These are phyloP conservation scores for Stomatorhinus ivindoensis DNA, from an alignment of 2,113 vertebrate species.

Conservation along the genomic window DNA sequence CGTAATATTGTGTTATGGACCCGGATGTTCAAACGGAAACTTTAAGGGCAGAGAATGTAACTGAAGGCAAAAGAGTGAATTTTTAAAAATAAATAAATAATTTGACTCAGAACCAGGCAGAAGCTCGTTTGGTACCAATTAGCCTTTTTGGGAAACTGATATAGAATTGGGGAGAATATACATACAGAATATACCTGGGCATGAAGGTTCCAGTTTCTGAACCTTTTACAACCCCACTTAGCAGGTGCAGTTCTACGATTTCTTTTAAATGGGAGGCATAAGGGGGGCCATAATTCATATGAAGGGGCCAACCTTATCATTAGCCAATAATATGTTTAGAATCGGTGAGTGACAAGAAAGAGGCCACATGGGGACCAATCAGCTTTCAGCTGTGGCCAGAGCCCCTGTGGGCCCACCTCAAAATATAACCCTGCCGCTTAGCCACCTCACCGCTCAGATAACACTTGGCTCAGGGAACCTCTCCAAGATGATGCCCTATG, in stretches of 20 bases:
- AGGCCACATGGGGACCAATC: background rate
- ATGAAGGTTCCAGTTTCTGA: background rate
- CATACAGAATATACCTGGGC: background rate
- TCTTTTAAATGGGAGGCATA: background rate
- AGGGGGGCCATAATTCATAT: background rate
- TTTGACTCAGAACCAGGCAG: background rate
- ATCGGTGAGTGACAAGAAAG: background rate
- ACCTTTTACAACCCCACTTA: background rate
- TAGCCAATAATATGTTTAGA: background rate
- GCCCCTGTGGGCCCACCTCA: background rate
- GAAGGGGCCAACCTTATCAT: background rate
- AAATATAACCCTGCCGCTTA: background rate
- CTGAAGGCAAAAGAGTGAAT: background rate
- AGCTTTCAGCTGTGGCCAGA: background rate
- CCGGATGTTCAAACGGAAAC: background rate
- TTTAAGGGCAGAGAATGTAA: background rate
- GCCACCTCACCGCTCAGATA: background rate
- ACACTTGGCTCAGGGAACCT: background rate
- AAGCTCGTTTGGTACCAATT: background rate
- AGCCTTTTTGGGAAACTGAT: background rate
- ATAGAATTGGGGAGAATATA: background rate
- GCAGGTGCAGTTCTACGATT: background rate
- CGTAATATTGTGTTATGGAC: background rate
- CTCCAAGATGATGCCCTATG: background rate
- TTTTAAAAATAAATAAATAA: background rate